A percentile compares a stretch with the other conserved stretches of the same genome.
Evolutionary conservation across 1,140 invertebrate genomes (phyloP).

Genomic region (Cepaea nemoralis): DNA sequence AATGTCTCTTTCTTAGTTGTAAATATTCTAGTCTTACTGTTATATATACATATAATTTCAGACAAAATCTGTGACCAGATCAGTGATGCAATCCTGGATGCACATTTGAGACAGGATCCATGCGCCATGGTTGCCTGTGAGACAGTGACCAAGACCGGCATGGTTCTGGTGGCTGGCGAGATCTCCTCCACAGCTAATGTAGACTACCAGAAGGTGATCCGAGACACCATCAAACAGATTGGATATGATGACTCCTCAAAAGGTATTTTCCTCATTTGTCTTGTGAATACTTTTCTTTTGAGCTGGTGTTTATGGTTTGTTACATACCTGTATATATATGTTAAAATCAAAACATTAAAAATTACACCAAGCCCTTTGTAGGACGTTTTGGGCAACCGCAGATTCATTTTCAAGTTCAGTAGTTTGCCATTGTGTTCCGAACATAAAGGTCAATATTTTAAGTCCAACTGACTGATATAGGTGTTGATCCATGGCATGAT

Average conservation of each 20-base stretch:
- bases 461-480: no score
- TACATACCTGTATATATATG: no score
- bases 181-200: constrained; percentile 83
- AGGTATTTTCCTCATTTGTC: constrained; percentile 68
- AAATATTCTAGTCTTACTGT: no score
- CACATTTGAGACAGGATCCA: constrained; percentile 94
- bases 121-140: constrained; percentile 96
- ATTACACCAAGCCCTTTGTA: no score
- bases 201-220: constrained; percentile 95
- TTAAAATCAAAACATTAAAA: no score
- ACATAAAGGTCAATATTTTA: no score
- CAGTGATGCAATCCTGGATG: constrained; percentile 97
- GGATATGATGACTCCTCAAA: constrained; percentile 97
- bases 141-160: constrained; percentile 74
- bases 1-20: no score
- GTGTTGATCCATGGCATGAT: no score
- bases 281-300: not conserved
- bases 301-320: no score
- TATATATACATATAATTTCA: constrained; percentile 69
- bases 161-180: constrained; percentile 77
- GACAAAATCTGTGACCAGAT: constrained; percentile 99
- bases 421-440: no score
- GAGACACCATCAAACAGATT: constrained; percentile 95
- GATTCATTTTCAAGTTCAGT: no score
- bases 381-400: no score